A percentile compares a stretch with the other conserved stretches of the same genome.
Conservation (phyloP, 1,140 invertebrate species). For the Platorchestia sp. region DNA sequence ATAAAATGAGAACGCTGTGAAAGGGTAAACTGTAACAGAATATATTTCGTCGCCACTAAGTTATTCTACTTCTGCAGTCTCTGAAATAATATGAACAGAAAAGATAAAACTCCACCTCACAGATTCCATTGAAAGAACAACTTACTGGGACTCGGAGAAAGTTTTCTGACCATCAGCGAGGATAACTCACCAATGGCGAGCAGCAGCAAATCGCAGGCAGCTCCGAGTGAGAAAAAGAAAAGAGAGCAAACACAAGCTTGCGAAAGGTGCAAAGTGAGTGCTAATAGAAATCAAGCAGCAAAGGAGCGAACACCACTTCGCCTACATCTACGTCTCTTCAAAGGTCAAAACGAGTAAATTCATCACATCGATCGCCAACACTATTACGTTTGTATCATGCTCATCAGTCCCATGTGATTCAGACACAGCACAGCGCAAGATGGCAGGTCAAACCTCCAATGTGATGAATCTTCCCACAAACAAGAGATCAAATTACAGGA, state of each 20-base stretch:
- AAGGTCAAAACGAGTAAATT: background rate
- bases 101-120: background rate
- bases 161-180: background rate
- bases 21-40: background rate
- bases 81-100: background rate
- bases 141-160: constrained; percentile 6
- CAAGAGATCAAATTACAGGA: background rate
- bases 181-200: constrained; percentile 21
- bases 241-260: constrained; percentile 6
- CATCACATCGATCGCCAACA: background rate
- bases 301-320: background rate
- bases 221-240: background rate
- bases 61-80: background rate
- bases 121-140: background rate
- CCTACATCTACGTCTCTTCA: background rate
- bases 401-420: background rate
- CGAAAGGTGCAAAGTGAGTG: background rate
- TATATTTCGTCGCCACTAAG: background rate
- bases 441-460: background rate
- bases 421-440: background rate
- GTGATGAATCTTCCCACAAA: background rate
- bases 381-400: background rate
- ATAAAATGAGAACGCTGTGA: background rate
- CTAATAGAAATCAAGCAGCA: background rate
- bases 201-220: background rate